Conservation (phyloP, 2,888 invertebrate species). For the Cistogaster globosa region DNA sequence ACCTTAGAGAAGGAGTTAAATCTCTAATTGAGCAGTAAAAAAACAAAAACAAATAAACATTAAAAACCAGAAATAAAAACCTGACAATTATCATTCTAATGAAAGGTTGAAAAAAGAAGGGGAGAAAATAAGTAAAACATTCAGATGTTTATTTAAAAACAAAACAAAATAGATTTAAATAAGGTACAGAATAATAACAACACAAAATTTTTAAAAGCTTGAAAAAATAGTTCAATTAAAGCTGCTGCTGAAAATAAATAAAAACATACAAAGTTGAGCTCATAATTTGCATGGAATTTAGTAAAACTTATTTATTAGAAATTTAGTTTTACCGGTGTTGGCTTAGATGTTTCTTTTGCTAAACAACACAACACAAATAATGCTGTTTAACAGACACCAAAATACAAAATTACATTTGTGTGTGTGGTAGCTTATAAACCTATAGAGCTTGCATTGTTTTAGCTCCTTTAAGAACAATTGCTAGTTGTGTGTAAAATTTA, state of each 20-base stretch:
- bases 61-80: too few species aligned
- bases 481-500: too few species aligned
- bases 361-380: too few species aligned
- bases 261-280: neutral
- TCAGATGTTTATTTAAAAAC: neutral
- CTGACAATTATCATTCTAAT: neutral
- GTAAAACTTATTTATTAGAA: conserved; percentile 22
- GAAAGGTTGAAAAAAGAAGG: neutral
- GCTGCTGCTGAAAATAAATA: neutral
- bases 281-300: neutral
- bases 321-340: too few species aligned
- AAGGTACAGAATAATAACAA: neutral
- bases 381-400: too few species aligned
- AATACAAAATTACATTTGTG: too few species aligned
- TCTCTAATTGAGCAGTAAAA: conserved; percentile 85
- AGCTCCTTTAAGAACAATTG: too few species aligned
- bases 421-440: too few species aligned
- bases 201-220: neutral
- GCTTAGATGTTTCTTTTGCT: too few species aligned
- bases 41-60: conserved; percentile 41
- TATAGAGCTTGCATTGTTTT: too few species aligned
- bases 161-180: neutral
- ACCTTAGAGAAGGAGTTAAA: conserved; percentile 89
- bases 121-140: neutral
- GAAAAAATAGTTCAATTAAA: conserved; percentile 8